Percentiles rank a stretch among this genome's conserved stretches.
These are phyloP conservation scores for Synergus gifuensis DNA, from an alignment of 2,888 invertebrate genomes.

Conservation along the genomic window DNA sequence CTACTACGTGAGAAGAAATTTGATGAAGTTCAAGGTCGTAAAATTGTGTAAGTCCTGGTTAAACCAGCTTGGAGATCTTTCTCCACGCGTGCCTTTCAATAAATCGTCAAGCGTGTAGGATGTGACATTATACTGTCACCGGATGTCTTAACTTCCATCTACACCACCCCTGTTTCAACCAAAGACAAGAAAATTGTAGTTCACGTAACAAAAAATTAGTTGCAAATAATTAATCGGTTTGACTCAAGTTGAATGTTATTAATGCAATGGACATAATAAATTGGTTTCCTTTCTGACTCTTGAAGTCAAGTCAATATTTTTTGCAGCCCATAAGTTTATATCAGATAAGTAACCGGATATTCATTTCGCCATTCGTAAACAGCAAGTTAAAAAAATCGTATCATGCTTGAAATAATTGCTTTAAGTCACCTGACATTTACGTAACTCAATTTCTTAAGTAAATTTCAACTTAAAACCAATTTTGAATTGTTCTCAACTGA, in stretches of 20 bases:
- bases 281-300: background rate
- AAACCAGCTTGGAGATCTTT: conserved; percentile 20
- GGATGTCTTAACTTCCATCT: conserved; percentile 12
- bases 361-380: background rate
- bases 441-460: background rate
- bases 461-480: background rate
- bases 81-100: conserved; percentile 16
- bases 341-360: conserved; percentile 3
- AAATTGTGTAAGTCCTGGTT: conserved; percentile 6
- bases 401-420: background rate
- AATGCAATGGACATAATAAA: background rate
- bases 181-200: too few species aligned
- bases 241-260: background rate
- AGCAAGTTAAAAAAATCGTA: background rate
- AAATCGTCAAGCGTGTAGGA: conserved; percentile 22
- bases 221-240: background rate
- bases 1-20: conserved; percentile 16
- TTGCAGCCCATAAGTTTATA: background rate
- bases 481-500: background rate
- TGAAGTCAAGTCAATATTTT: background rate
- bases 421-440: background rate
- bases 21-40: conserved; percentile 18
- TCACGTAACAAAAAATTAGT: background rate
- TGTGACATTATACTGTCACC: conserved; percentile 20
- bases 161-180: too few species aligned